phyloP scores from a whole-genome alignment of 2,797 vertebrate species.

The Hipposideros larvatus region DNA sequence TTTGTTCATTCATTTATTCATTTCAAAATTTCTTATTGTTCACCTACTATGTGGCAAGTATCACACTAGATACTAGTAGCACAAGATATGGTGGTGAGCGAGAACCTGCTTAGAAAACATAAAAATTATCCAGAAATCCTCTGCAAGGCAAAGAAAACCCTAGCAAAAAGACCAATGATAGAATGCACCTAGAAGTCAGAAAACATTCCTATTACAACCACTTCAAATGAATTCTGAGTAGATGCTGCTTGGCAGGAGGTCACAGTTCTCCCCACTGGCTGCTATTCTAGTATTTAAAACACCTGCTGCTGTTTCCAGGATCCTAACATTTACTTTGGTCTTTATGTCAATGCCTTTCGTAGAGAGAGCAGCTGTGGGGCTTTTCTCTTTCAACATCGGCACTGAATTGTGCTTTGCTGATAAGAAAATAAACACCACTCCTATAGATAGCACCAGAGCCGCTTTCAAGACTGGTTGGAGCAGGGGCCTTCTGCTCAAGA shows the following conservation, averaged over 20 bases:
- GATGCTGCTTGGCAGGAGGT: not conserved
- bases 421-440: constrained; percentile 57
- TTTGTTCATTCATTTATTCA: not conserved
- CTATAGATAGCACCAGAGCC: not conserved
- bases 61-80: not conserved
- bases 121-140: not conserved
- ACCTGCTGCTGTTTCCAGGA: constrained; percentile 76
- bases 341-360: constrained; percentile 18
- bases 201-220: not conserved
- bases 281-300: constrained; percentile 26
- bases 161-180: not conserved
- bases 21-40: not conserved
- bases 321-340: constrained; percentile 76
- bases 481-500: not conserved
- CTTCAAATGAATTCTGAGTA: not conserved
- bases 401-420: constrained; percentile 12
- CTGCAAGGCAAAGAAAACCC: not conserved
- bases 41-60: not conserved
- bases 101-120: not conserved
- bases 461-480: not conserved
- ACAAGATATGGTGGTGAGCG: not conserved
- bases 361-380: constrained; percentile 46
- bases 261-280: not conserved
- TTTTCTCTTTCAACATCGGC: constrained; percentile 39
- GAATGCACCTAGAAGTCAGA: not conserved